These are phyloP conservation scores for Enhydra lutris DNA, from an alignment of 2,113 vertebrate genomes.

Conservation along the genomic window DNA sequence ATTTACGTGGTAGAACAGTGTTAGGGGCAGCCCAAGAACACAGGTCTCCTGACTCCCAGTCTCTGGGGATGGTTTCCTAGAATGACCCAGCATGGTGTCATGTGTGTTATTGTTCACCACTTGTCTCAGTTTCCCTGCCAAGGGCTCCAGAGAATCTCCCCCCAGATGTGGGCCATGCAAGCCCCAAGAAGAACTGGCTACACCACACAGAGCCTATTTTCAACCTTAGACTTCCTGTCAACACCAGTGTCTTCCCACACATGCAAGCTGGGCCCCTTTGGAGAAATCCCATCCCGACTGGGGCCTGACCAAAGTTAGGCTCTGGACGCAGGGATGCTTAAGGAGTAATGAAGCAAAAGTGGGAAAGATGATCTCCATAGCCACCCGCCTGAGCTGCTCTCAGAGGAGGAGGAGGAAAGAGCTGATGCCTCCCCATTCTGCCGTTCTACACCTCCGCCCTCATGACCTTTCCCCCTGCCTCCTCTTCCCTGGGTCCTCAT, in stretches of 20 bases:
- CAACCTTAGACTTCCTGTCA: background rate
- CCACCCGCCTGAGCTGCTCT: background rate
- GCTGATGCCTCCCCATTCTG: background rate
- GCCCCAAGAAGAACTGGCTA: background rate
- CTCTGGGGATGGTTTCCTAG: background rate
- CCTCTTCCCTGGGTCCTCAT: background rate
- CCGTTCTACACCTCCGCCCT: background rate
- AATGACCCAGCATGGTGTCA: background rate
- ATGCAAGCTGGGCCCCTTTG: background rate
- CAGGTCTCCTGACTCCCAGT: background rate
- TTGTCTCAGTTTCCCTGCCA: background rate
- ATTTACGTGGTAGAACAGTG: background rate
- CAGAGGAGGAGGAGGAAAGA: background rate
- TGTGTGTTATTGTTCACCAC: background rate
- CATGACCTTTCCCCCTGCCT: background rate
- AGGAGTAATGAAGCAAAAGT: background rate
- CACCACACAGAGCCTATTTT: background rate
- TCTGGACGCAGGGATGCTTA: background rate
- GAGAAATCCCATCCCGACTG: background rate
- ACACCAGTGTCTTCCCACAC: background rate
- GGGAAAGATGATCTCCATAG: background rate
- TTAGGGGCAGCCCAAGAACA: background rate
- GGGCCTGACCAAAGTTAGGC: background rate
- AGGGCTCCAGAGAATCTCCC: background rate
- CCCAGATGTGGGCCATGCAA: background rate